phyloP scores from a whole-genome alignment of 2,888 invertebrate species.

The Rhorus exstirpatorius region DNA sequence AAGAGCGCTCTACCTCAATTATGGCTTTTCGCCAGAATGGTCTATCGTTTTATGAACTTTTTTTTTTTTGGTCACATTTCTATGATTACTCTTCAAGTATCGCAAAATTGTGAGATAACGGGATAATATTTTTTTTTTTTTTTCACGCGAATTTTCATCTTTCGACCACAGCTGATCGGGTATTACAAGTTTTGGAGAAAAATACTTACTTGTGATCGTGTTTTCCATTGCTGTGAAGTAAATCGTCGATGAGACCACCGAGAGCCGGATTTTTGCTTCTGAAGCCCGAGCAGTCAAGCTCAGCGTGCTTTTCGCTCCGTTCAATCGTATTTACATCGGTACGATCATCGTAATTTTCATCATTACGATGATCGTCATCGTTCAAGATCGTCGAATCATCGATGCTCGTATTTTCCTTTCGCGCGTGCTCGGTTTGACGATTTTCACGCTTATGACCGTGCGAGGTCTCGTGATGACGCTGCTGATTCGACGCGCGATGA shows the following conservation, averaged over 20 bases:
- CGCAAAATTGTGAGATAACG: too few relatives aligned
- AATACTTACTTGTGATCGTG: conserved; percentile 83
- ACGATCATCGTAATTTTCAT: conserved; percentile 50
- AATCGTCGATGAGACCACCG: conserved; percentile 81
- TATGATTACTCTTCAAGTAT: too few relatives aligned
- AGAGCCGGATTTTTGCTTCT: conserved; percentile 78
- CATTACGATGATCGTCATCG: conserved; percentile 45
- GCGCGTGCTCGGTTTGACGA: conserved; percentile 38
- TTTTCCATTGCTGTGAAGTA: conserved; percentile 83
- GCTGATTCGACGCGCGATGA: conserved; percentile 54
- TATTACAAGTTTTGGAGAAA: neutral
- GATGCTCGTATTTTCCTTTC: conserved; percentile 29
- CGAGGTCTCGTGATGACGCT: conserved; percentile 55
- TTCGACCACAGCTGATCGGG: neutral
- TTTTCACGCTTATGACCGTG: conserved; percentile 56
- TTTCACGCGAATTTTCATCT: too few relatives aligned
- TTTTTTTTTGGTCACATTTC: too few relatives aligned
- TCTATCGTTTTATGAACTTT: too few relatives aligned
- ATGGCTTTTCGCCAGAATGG: too few relatives aligned
- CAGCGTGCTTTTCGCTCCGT: conserved; percentile 58
- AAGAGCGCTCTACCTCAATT: too few relatives aligned
- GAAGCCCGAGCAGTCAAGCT: conserved; percentile 74
- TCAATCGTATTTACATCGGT: conserved; percentile 57
- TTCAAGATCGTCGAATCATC: conserved; percentile 28
- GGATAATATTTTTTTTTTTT: too few relatives aligned